A percentile compares a stretch with the other conserved stretches of the same genome.
phyloP scores from a whole-genome alignment of 2,888 invertebrate species.

The Dynastes tityus region DNA sequence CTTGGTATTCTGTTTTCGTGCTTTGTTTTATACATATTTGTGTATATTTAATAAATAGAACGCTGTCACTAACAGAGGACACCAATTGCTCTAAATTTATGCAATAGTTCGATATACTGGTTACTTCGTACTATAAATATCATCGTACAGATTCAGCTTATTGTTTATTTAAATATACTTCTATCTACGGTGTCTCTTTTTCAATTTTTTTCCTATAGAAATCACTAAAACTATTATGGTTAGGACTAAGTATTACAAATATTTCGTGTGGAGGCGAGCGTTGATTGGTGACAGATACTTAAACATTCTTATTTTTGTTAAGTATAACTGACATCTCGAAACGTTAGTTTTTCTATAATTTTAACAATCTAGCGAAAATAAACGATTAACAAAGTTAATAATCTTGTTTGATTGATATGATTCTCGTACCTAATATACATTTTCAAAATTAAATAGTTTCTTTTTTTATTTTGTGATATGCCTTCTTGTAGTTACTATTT shows the following conservation, averaged over 20 bases:
- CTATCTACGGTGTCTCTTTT: conserved; percentile 62
- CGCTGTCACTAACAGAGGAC: conserved; percentile 61
- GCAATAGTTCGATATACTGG: conserved; percentile 67
- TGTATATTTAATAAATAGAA: conserved; percentile 50
- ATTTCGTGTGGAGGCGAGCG: conserved; percentile 33
- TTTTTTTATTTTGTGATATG: conserved; percentile 15
- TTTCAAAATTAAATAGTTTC: conserved; percentile 6
- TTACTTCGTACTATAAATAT: conserved; percentile 63
- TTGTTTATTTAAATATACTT: conserved; percentile 58
- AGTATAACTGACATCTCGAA: conserved; percentile 41
- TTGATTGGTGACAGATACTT: conserved; percentile 34
- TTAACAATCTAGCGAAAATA: not conserved
- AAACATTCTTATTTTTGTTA: conserved; percentile 3
- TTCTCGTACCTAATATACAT: not conserved
- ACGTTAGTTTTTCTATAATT: not conserved
- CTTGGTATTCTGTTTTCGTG: not conserved
- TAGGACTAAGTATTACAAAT: conserved; percentile 41
- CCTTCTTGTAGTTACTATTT: conserved; percentile 4
- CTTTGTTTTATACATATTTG: not conserved
- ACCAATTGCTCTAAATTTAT: conserved; percentile 65
- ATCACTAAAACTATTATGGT: conserved; percentile 60
- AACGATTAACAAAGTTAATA: not conserved
- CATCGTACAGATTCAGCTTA: conserved; percentile 62
- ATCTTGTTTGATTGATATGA: conserved; percentile 17
- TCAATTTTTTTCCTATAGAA: conserved; percentile 60